Evolutionary conservation across 2,888 invertebrate genomes (phyloP), one percentile per base, ranked within the genome.

Genomic region (Coleophora flavipennella): DNA sequence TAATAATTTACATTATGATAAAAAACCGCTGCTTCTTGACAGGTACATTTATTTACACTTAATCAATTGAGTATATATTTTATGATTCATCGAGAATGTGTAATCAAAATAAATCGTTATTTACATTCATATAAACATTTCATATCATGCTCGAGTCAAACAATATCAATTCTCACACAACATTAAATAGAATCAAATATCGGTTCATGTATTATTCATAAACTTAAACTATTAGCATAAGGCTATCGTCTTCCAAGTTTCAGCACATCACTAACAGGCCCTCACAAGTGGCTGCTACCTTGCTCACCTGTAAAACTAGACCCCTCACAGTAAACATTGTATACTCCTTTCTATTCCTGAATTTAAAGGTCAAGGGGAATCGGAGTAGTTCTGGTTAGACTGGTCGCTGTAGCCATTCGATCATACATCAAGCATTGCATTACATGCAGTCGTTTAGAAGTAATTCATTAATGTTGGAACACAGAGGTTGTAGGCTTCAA

Each of bases 381-480:
- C 35, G 14, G 25, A 31, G 33, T 39, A 35, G 39, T n/a, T 36
- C 39, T 31, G 11, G 8, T 25, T 34, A 29, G 3, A 13, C 25
- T 39, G 43, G 42, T 10, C 28, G 20, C 4, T 31, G 6, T 28
- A 13, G 8, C 34, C 34, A 34, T 38, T 11, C 8, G 51, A 55
- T 51, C 57, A 57, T 59, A 56, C 49, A 57, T 61, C 59, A 59
- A 53, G 49, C 53, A 20, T 53, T 49, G 49, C 48, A 48, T 55
- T 57, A 55, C 57, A 56, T 51, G 53, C 52, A 56, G 41, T 48
- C 43, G 42, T 48, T 48, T 43, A 53, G 50, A 45, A 57, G 62
- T 62, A 69, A 74, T 75, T 74, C 68, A 77, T 78, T 72, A 73
- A 58, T 56, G 62, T 66, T 61, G 59, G 54, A 63, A 61, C 57